Percentiles rank a stretch among this genome's conserved stretches.
These are phyloP conservation scores for Salarias fasciatus DNA, from an alignment of 2,797 vertebrate species.

Conservation along the genomic window DNA sequence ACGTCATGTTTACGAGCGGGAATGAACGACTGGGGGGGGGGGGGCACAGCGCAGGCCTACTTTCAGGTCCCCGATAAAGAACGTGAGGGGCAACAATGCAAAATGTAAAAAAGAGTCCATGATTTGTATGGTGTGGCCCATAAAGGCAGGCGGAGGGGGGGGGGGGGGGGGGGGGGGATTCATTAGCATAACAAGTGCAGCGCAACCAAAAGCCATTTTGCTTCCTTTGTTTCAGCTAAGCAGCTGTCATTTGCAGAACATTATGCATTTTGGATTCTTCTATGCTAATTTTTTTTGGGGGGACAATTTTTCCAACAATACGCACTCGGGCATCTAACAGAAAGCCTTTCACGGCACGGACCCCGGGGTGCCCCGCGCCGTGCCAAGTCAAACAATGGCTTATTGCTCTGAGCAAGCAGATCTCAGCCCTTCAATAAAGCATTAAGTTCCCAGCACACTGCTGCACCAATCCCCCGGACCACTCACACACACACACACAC, in stretches of 20 bases:
- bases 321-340: conserved; percentile 91
- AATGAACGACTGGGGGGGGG: too few species aligned
- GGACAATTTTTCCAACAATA: conserved; percentile 95
- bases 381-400: conserved; percentile 97
- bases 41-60: not conserved
- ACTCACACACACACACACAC: conserved; percentile 17
- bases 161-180: conserved; percentile 73
- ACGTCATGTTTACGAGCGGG: too few species aligned
- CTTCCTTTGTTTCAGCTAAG: conserved; percentile 91
- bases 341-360: conserved; percentile 93
- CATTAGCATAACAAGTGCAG: conserved; percentile 88
- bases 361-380: conserved; percentile 87
- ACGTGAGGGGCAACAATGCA: conserved; percentile 36
- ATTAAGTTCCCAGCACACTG: conserved; percentile 84
- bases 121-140: conserved; percentile 57
- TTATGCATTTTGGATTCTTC: conserved; percentile 93
- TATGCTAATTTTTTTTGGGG: conserved; percentile 96
- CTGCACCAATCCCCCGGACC: conserved; percentile 68
- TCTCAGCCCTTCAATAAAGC: conserved; percentile 86
- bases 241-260: conserved; percentile 96
- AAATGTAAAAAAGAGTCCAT: conserved; percentile 31
- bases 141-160: conserved; percentile 64
- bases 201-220: conserved; percentile 88
- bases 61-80: too few species aligned
- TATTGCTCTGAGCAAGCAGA: conserved; percentile 87